Base-by-base conservation (phyloP, 2,888 invertebrate genomes). In the Lasioglossum morio region DNA sequence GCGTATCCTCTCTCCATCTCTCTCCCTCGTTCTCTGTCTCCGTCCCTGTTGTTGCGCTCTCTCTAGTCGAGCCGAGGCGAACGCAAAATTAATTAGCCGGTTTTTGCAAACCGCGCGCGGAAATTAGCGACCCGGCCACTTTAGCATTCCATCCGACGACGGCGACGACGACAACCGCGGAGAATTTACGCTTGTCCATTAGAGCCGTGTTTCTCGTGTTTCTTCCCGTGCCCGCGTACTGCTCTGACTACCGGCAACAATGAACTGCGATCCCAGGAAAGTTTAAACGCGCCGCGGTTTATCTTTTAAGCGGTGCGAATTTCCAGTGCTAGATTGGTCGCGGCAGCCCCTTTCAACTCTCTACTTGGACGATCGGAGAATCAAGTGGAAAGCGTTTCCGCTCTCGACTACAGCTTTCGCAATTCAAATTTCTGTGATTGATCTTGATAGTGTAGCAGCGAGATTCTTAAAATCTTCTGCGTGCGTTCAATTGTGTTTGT, bases 51-150 rank as follows among this genome's bases (percentile, higher is more conserved):
- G n/a, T n/a, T 3, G 23, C 53, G 2, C 4, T 57, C 57, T 57
- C 57, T 57, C 72, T 72, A 27, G 34, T 72, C 46, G 60, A n/a
- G 57, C 10, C 74, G 53, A 16, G 72, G 46, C 46, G 46, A 74
- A 77, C 77, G 60, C 60, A 74, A 78, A 84, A 84, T 84, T 84
- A 84, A 84, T 84, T 84, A 84, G 84, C 37, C 74, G 77, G 43
- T 84, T 84, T 83, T 84, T 78, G 57, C 77, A 57, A 34, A 83
- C 77, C 66, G 34, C 77, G n/a, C 69, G 57, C 74, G 84, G 30
- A 78, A 84, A 84, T 84, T 84, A 78, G 73, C 70, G 74, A 73
- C 77, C 69, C 77, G 14, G 4, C 37, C 57, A 43, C 57, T 70
- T 46, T 82, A 57, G 60, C 72, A 16, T 72, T 57, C 77, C 40